Percentiles rank a stretch among this genome's conserved stretches.
phyloP scores from a whole-genome alignment of 2,113 vertebrate species.

The Sturnus vulgaris region DNA sequence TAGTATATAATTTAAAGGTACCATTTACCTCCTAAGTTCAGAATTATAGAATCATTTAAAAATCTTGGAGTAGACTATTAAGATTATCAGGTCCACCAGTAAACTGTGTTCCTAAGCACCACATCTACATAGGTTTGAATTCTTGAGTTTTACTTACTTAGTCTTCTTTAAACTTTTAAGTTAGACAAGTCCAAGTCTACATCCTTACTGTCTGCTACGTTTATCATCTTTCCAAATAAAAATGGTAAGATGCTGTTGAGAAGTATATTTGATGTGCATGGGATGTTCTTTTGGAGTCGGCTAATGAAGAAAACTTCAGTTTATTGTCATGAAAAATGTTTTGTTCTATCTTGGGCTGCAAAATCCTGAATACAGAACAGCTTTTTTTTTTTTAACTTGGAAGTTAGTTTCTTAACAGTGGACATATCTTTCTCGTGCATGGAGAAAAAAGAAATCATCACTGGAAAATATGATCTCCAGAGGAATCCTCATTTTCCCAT shows the following conservation, averaged over 20 bases:
- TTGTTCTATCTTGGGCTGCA: not conserved
- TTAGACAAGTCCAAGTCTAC: not conserved
- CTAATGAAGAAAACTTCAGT: not conserved
- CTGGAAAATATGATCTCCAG: not conserved
- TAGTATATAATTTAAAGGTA: not conserved
- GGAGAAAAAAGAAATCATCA: not conserved
- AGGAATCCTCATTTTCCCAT: not conserved
- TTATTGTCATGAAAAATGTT: not conserved
- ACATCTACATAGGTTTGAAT: not conserved
- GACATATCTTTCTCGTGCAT: rapidly evolving
- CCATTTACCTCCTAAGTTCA: not conserved
- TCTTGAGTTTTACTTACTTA: not conserved
- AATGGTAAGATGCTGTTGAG: not conserved
- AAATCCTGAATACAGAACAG: not conserved
- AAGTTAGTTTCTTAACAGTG: not conserved
- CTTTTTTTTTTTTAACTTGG: not conserved
- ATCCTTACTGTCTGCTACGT: not conserved
- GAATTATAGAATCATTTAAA: not conserved
- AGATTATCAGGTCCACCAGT: not conserved
- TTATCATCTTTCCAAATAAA: not conserved
- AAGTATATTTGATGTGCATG: not conserved
- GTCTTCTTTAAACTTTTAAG: not conserved
- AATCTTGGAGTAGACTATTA: not conserved
- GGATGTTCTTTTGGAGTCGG: not conserved
- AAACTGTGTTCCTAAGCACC: not conserved